These are phyloP conservation scores for Drosophila mimetica DNA, from an alignment of 2,888 invertebrate genomes.

Conservation along the genomic window DNA sequence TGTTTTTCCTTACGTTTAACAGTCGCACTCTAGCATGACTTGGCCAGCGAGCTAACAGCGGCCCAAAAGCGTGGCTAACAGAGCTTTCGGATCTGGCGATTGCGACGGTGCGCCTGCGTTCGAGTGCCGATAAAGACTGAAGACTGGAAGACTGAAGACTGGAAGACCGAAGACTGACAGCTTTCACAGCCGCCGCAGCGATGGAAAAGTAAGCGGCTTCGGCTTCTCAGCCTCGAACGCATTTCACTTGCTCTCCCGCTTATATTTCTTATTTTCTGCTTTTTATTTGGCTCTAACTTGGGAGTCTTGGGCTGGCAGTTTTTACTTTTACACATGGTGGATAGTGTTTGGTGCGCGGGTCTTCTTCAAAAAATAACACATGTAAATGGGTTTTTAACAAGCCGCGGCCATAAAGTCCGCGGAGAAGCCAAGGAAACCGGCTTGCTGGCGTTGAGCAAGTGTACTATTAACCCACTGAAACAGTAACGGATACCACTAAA, in stretches of 20 bases:
- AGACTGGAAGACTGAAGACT: constrained; percentile 8
- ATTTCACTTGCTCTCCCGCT: constrained; percentile 63
- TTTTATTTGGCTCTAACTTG: constrained; percentile 54
- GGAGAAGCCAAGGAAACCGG: constrained; percentile 60
- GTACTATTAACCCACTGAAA: constrained; percentile 85
- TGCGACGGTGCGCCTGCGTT: constrained; percentile 45
- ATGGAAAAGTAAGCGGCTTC: constrained; percentile 71
- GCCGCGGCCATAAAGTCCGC: constrained; percentile 66
- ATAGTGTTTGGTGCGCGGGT: neutral
- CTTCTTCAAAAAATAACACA: constrained; percentile 46
- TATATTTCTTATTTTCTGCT: constrained; percentile 28
- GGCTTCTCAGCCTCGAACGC: constrained; percentile 38
- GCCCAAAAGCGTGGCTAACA: constrained; percentile 19
- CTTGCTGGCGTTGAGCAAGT: constrained; percentile 75
- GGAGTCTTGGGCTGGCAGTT: constrained; percentile 67
- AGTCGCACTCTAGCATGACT: constrained; percentile 63
- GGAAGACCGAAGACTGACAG: constrained; percentile 52
- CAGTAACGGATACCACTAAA: constrained; percentile 67
- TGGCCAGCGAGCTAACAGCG: constrained; percentile 38
- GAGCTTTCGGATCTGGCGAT: constrained; percentile 31
- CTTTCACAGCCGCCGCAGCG: constrained; percentile 61
- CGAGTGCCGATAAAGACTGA: constrained; percentile 57
- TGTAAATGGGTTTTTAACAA: constrained; percentile 77
- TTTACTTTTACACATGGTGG: constrained; percentile 67
- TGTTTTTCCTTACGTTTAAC: constrained; percentile 46